Evolutionary conservation across 2,113 vertebrate genomes (phyloP).

Genomic region (Sterrhoptilus dennistouni): DNA sequence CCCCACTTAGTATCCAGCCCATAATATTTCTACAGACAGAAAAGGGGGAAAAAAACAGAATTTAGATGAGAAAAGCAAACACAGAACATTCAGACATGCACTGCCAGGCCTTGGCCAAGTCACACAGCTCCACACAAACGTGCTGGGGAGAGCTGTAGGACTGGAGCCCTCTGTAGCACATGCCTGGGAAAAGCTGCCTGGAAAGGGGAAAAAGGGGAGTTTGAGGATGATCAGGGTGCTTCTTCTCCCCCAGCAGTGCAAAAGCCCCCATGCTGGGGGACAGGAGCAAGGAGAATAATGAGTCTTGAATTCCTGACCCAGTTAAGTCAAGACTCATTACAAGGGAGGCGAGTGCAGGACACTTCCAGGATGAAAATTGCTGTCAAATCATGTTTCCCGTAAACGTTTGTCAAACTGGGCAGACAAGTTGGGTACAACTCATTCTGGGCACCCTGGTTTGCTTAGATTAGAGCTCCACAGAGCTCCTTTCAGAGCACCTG

Average conservation of each 20-base stretch:
- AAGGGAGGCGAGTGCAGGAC: not conserved
- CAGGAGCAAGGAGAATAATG: not conserved
- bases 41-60: conserved; percentile 39
- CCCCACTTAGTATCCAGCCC: conserved; percentile 92
- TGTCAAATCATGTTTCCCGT: not conserved
- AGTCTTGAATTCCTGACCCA: conserved; percentile 46
- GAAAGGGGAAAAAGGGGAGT: not conserved
- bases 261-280: not conserved
- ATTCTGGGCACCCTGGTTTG: not conserved
- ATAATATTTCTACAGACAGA: conserved; percentile 90
- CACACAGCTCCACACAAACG: not conserved
- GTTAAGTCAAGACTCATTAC: conserved; percentile 49
- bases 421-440: not conserved
- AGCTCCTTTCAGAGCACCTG: not conserved
- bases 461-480: not conserved
- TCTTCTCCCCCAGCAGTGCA: not conserved
- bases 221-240: not conserved
- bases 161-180: rapidly evolving
- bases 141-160: not conserved
- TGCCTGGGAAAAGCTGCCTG: not conserved
- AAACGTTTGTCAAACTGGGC: not conserved
- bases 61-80: conserved; percentile 48
- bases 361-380: not conserved
- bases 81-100: not conserved
- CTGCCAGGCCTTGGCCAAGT: not conserved